phyloP scores from a whole-genome alignment of 2,888 invertebrate species.

The Cynaeus angustus region DNA sequence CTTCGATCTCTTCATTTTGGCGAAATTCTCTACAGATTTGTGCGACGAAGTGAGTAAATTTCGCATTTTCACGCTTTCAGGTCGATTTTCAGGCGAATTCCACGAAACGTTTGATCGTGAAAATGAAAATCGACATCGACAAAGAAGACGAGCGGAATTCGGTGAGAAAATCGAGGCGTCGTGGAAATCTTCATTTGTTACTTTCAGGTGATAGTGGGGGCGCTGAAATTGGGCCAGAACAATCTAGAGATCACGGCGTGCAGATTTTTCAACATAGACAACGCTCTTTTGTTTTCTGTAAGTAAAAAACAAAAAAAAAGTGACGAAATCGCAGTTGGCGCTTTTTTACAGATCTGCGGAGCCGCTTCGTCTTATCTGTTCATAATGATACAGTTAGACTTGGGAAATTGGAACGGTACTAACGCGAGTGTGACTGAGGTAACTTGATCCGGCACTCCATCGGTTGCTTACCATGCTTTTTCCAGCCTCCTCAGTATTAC shows the following conservation, averaged over 20 bases:
- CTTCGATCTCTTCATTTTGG: constrained; percentile 8
- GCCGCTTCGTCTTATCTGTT: constrained; percentile 58
- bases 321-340: background rate
- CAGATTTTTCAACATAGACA: constrained; percentile 56
- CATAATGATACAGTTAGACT: constrained; percentile 58
- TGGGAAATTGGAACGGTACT: constrained; percentile 3
- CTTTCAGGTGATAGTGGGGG: constrained; percentile 52
- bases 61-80: background rate
- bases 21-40: constrained; percentile 1
- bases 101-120: constrained; percentile 29
- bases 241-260: constrained; percentile 56
- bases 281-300: constrained; percentile 58
- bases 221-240: constrained; percentile 54
- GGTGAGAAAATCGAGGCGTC: constrained; percentile 43
- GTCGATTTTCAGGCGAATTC: background rate
- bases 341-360: constrained; percentile 54
- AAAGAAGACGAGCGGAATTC: constrained; percentile 55
- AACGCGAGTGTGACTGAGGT: background rate
- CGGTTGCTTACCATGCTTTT: too few relatives aligned
- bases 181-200: background rate
- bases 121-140: constrained; percentile 54
- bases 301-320: constrained; percentile 13
- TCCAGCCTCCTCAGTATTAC: too few relatives aligned
- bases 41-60: constrained; percentile 11
- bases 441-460: background rate